Evolutionary conservation across 2,888 invertebrate species (phyloP).

Genomic region (Amphipoea lucens): DNA sequence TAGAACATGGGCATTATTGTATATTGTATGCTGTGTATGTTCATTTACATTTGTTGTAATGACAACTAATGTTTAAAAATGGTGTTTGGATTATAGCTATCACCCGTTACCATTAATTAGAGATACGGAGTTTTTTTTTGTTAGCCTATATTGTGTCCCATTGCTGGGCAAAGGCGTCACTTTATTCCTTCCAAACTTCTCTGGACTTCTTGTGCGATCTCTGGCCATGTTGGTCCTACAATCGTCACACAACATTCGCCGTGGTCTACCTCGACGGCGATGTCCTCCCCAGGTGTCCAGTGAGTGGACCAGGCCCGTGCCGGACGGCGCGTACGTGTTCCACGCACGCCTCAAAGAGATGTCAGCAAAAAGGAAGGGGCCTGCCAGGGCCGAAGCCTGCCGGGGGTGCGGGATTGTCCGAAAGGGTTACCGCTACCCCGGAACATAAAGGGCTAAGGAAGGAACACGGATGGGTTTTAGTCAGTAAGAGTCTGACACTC

Average conservation of each 20-base stretch:
- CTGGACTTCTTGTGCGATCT: neutral
- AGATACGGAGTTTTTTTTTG: neutral
- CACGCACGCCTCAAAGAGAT: too few species aligned
- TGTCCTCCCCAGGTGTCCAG: neutral
- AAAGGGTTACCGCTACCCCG: too few species aligned
- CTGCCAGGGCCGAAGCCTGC: too few species aligned
- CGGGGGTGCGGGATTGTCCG: too few species aligned
- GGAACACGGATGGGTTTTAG: too few species aligned
- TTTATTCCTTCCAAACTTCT: neutral
- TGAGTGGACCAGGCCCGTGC: neutral
- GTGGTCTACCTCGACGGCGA: neutral
- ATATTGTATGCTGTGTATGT: neutral
- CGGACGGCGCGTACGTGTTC: too few species aligned
- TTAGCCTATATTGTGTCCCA: neutral
- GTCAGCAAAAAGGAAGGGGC: too few species aligned
- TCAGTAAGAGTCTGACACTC: too few species aligned
- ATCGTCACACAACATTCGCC: neutral
- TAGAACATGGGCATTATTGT: neutral
- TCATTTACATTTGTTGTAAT: neutral
- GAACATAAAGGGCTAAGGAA: too few species aligned
- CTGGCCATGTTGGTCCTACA: neutral
- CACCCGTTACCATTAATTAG: too few species aligned
- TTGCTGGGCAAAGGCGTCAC: neutral
- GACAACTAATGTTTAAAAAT: neutral
- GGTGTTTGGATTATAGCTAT: neutral